These are phyloP conservation scores for Pimephales promelas DNA, from an alignment of 2,113 vertebrate species.

Conservation along the genomic window DNA sequence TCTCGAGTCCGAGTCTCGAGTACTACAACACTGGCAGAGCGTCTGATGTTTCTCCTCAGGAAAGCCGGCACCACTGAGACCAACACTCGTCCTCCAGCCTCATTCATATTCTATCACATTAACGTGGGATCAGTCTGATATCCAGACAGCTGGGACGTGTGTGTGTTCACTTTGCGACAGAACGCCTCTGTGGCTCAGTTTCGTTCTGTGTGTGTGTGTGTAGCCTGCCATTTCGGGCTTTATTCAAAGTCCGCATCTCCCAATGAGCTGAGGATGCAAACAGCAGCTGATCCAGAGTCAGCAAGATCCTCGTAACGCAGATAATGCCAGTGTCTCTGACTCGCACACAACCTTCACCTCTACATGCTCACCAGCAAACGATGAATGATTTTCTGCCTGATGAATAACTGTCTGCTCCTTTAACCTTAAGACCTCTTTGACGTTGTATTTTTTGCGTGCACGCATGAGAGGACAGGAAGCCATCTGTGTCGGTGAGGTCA, in stretches of 20 bases:
- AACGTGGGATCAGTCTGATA: conserved; percentile 31
- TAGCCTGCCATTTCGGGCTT: conserved; percentile 19
- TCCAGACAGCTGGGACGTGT: conserved; percentile 61
- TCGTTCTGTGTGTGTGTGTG: conserved; percentile 39
- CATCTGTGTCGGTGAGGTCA: conserved; percentile 16
- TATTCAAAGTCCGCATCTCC: conserved; percentile 20
- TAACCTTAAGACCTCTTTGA: conserved; percentile 36
- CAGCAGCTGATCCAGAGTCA: conserved; percentile 10
- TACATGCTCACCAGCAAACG: conserved; percentile 53
- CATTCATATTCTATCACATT: conserved; percentile 64
- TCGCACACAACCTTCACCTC: conserved; percentile 60
- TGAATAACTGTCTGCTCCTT: conserved; percentile 54
- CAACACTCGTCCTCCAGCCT: conserved; percentile 9
- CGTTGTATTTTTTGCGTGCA: neutral
- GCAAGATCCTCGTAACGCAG: conserved; percentile 19
- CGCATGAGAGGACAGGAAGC: neutral
- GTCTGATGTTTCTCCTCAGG: no score
- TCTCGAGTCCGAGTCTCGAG: no score
- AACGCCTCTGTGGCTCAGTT: conserved; percentile 36
- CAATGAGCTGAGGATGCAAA: conserved; percentile 37
- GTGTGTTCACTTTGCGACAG: conserved; percentile 19
- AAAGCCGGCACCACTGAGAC: no score
- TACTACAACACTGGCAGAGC: no score
- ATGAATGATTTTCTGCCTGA: conserved; percentile 63
- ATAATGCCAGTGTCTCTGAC: conserved; percentile 16